Evolutionary conservation across 2,113 vertebrate genomes (phyloP).

Genomic region (Macquaria ambigua): DNA sequence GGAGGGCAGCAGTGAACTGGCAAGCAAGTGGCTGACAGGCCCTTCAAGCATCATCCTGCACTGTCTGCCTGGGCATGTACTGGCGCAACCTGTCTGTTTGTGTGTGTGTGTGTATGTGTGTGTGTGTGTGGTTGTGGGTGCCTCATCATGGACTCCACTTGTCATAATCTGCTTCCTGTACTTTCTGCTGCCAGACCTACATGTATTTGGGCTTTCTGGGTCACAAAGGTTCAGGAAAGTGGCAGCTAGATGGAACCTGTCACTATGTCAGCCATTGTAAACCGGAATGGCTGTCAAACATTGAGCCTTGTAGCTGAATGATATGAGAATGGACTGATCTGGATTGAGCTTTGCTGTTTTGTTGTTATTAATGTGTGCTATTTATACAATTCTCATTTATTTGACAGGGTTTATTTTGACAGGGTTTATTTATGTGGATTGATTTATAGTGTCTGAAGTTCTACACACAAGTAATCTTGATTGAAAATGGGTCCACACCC

Average conservation of each 20-base stretch:
- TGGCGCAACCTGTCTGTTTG: slow-evolving; percentile 24
- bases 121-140: slow-evolving; percentile 10
- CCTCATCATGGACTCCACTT: slow-evolving; percentile 59
- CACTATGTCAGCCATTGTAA: slow-evolving; percentile 29
- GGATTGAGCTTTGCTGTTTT: slow-evolving; percentile 19
- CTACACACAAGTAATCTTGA: slow-evolving; percentile 51
- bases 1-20: slow-evolving; percentile 64
- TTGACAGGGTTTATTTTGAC: slow-evolving; percentile 53
- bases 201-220: slow-evolving; percentile 54
- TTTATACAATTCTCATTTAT: slow-evolving; percentile 47
- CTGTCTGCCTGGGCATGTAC: slow-evolving; percentile 48
- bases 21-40: slow-evolving; percentile 61
- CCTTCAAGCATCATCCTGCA: slow-evolving; percentile 54
- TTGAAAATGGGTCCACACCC: slow-evolving; percentile 56
- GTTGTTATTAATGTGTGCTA: slow-evolving; percentile 4
- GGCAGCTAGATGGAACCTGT: slow-evolving; percentile 34
- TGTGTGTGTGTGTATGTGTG: slow-evolving; percentile 34
- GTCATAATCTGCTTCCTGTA: slow-evolving; percentile 56
- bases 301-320: slow-evolving; percentile 6
- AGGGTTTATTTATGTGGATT: slow-evolving; percentile 49
- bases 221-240: slow-evolving; percentile 36
- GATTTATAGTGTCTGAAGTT: slow-evolving; percentile 60
- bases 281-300: slow-evolving; percentile 26
- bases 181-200: slow-evolving; percentile 50
- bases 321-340: slow-evolving; percentile 8